A percentile compares a stretch with the other conserved stretches of the same genome.
These are phyloP conservation scores for Trogon surrucura DNA, from an alignment of 2,113 vertebrate genomes.

Conservation along the genomic window DNA sequence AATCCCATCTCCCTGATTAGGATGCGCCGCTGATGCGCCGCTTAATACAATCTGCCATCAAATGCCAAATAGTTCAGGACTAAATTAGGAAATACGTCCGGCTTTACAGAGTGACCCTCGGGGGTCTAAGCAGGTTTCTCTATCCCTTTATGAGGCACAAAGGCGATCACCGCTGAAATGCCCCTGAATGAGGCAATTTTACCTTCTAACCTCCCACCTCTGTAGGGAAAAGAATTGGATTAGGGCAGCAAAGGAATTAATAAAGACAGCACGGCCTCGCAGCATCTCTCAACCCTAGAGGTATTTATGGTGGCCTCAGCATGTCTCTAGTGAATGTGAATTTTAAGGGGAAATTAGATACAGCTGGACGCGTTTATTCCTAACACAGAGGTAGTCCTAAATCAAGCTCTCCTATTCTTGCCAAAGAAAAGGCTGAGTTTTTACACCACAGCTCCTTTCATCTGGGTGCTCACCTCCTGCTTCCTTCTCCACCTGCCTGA, in stretches of 20 bases:
- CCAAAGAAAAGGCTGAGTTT: not conserved
- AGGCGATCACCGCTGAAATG: not conserved
- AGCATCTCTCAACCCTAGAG: not conserved
- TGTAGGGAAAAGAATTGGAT: constrained; percentile 22
- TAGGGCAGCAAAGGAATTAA: constrained; percentile 53
- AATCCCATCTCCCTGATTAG: constrained; percentile 74
- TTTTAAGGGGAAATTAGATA: not conserved
- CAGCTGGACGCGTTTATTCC: not conserved
- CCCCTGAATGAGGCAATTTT: constrained; percentile 28
- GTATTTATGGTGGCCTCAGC: constrained; percentile 1
- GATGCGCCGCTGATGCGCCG: constrained; percentile 16
- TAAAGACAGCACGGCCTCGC: not conserved
- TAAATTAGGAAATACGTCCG: constrained; percentile 18
- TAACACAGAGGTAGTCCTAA: not conserved
- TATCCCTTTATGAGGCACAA: not conserved
- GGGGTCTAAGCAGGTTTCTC: constrained; percentile 1
- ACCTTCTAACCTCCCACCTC: constrained; percentile 44
- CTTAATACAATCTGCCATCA: constrained; percentile 56
- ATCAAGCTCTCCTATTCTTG: not conserved
- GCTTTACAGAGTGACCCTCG: not conserved
- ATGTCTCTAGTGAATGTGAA: not conserved
- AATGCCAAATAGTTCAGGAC: constrained; percentile 39
- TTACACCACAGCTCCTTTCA: not conserved
- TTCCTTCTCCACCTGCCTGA: not conserved
- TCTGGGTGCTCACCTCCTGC: not conserved